A percentile compares a stretch with the other conserved stretches of the same genome.
phyloP scores from a whole-genome alignment of 2,888 invertebrate species.

The Scrobipalpa costella region DNA sequence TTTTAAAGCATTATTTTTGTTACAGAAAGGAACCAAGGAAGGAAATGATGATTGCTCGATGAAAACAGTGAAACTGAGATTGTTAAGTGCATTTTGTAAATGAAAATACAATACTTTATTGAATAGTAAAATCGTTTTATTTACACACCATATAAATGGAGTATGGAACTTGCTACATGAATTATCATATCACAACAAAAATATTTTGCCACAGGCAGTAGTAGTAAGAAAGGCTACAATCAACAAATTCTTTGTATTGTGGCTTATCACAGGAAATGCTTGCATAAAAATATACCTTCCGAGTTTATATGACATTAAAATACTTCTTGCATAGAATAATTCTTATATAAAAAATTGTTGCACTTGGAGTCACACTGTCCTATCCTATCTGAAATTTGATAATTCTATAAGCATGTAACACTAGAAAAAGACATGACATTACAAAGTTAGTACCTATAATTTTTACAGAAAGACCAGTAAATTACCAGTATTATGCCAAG shows the following conservation, averaged over 20 bases:
- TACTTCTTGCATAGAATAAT: too few relatives aligned
- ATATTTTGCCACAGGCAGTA: conserved; percentile 38
- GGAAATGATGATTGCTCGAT: not conserved
- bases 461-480: too few relatives aligned
- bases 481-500: too few relatives aligned
- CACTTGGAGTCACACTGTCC: too few relatives aligned
- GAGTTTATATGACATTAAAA: too few relatives aligned
- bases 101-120: conserved; percentile 14
- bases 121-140: conserved; percentile 37
- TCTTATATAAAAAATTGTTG: too few relatives aligned
- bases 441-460: too few relatives aligned
- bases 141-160: conserved; percentile 37
- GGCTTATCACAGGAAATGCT: conserved; percentile 17
- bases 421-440: too few relatives aligned
- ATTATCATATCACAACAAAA: conserved; percentile 37
- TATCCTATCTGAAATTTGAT: too few relatives aligned
- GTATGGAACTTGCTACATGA: conserved; percentile 33
- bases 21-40: not conserved
- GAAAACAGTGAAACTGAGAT: not conserved
- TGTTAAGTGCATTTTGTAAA: not conserved
- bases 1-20: not conserved
- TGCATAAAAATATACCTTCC: conserved; percentile 1
- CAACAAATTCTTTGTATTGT: conserved; percentile 10
- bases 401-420: too few relatives aligned
- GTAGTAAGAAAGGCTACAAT: conserved; percentile 7